These are phyloP conservation scores for Calephelis perditalis DNA, from an alignment of 2,888 invertebrate genomes.

Conservation along the genomic window DNA sequence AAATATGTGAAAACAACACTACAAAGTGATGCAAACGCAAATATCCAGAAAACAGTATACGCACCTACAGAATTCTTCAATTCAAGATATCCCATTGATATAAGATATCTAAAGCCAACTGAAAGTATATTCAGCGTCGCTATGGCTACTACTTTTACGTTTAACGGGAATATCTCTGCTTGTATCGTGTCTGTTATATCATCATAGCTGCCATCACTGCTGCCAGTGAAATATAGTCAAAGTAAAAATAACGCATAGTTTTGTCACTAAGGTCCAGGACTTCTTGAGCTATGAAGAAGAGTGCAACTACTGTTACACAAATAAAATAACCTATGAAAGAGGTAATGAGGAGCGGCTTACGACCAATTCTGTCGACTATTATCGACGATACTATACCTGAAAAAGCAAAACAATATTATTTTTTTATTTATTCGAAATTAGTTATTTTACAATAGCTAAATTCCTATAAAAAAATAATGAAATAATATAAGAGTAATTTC, in stretches of 20 bases:
- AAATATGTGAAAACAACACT: constrained; percentile 66
- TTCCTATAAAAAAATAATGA: too few relatives aligned
- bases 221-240: constrained; percentile 53
- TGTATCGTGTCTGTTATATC: constrained; percentile 56
- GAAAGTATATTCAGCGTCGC: constrained; percentile 62
- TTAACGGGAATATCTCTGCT: constrained; percentile 76
- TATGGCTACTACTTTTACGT: constrained; percentile 74
- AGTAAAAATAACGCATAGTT: constrained; percentile 34
- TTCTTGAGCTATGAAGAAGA: constrained; percentile 55
- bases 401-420: constrained; percentile 22
- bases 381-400: constrained; percentile 54
- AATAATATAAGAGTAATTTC: too few relatives aligned
- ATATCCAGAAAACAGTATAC: constrained; percentile 67
- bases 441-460: too few relatives aligned
- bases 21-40: constrained; percentile 53
- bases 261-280: constrained; percentile 38
- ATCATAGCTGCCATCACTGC: constrained; percentile 52
- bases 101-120: constrained; percentile 63
- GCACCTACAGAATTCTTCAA: constrained; percentile 63
- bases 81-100: constrained; percentile 69
- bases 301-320: constrained; percentile 39
- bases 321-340: constrained; percentile 51
- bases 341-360: constrained; percentile 62
- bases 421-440: too few relatives aligned
- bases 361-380: constrained; percentile 55